Evolutionary conservation across 2,113 vertebrate genomes (phyloP).

Genomic region (Guaruba guarouba): DNA sequence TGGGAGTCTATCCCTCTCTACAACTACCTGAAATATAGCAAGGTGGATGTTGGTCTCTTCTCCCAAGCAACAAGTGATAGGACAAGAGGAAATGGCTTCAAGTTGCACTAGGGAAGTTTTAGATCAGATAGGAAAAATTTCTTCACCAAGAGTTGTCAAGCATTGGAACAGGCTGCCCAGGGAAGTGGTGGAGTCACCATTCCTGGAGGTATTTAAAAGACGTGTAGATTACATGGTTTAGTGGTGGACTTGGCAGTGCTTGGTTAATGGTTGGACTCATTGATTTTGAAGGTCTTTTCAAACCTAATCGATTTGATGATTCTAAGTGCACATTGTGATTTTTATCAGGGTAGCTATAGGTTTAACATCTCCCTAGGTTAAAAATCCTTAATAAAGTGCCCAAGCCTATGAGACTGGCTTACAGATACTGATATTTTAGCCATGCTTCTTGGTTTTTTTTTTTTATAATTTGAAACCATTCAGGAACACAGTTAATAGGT

Average conservation of each 20-base stretch:
- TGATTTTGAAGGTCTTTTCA: background rate
- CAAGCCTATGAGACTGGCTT: background rate
- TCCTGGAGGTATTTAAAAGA: background rate
- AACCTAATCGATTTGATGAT: background rate
- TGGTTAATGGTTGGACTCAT: background rate
- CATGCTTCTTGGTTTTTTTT: background rate
- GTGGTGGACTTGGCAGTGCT: background rate
- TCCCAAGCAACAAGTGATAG: background rate
- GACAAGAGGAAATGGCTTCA: background rate
- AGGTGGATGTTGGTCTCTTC: background rate
- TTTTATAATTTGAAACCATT: background rate
- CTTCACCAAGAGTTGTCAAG: background rate
- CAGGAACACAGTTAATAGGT: background rate
- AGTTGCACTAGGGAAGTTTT: too few relatives aligned
- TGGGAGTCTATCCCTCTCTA: background rate
- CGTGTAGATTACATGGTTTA: background rate
- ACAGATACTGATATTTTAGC: background rate
- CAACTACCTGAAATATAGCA: background rate
- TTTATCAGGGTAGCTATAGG: background rate
- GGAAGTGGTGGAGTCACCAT: background rate
- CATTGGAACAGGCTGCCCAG: background rate
- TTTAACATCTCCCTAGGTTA: background rate
- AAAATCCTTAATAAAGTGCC: background rate
- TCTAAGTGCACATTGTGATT: background rate
- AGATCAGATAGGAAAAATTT: too few relatives aligned